Evolutionary conservation across 64 coral and sea anemone species (phyloP), one percentile per base, ranked within the genome.

Genomic region (Montipora sp.): DNA sequence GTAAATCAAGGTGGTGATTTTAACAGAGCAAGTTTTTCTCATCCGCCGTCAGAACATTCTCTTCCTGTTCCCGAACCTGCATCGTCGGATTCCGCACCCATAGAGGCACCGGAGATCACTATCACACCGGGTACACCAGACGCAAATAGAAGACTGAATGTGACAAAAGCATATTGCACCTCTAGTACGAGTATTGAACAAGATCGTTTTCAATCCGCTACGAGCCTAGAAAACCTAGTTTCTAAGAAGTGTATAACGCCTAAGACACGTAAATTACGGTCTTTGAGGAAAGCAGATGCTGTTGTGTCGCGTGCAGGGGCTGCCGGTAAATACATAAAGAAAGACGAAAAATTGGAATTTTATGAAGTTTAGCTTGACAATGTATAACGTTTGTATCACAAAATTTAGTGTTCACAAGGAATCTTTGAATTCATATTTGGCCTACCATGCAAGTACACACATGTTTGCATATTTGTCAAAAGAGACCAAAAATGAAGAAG

Each of bases 221-320:
- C 91, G 0, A 96, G 95, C 80, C 48, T 96, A 63, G 91, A 96
- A 48, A 88, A 96, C 55, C 68, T 96, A 46, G 80, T 96, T 22
- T 80, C 95, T 11, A 96, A 84, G 75, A 93, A 73, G 74, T 96
- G 93, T 75, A 87, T 96, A 15, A 96, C 93, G 79, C 80, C 95
- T 4, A 96, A 96, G 69, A 83, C 80, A 13, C 87, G 95, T 15
- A 87, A 81, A 8, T 77, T 96, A 75, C 91, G 91, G 24, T 92
- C 90, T 16, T 90, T 96, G 16, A 77, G 60, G 20, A 96, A 96
- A 67, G 58, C 95, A 43, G 95, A 96, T 57, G 91, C 90, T 13
- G 91, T 88, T 18, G 77, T 96, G 47, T 48, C 87, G 71, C 91
- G 87, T 7, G 59, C 95, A 9, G 95, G 95, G 9, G 79, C 69